Base-by-base conservation (phyloP, 2,888 invertebrate genomes). In the Macrosoma leucophasiata region DNA sequence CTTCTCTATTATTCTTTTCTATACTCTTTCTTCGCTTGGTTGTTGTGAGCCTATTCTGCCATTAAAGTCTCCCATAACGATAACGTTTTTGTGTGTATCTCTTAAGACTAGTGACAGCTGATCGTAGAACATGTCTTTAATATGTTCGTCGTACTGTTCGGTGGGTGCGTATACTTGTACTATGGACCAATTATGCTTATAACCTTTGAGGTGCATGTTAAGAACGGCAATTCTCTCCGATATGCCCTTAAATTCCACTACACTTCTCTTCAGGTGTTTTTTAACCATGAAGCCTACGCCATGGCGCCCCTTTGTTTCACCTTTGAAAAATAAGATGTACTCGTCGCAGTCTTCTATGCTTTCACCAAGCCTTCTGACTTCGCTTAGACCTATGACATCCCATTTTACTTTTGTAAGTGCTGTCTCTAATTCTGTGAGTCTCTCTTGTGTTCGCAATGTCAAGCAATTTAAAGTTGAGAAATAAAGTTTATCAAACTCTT, bases 21-120 rank as follows among this genome's bases (percentile, higher is more conserved):
- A n/a, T 5, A 31, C n/a, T n/a, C 24, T 24, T 31, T 31, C 24
- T 31, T 31, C 31, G 3, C 31, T 24, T n/a, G 17, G 8, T 25
- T n/a, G 24, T 24, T 33, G 32, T n/a, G 12, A 15, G 2, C 41
- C 35, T 34, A 41, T 40, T 30, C 28, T 33, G 7, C 33, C 36
- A 29, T 39, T 39, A 17, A 39, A 35, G 15, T 39, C 39, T 29
- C 32, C 39, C 9, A 40, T 36, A 20, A 41, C 36, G 11, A 41
- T 25, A 22, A 34, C 12, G 19, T 41, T 35, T 32, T 37, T 37
- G 26, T 41, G 34, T 28, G 4, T 2, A n/a, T n/a, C n/a, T n/a
- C n/a, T n/a, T n/a, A n/a, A n/a, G n/a, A n/a, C n/a, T n/a, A n/a
- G n/a, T n/a, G n/a, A n/a, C n/a, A n/a, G n/a, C n/a, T n/a, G n/a